Evolutionary conservation across 2,888 invertebrate species (phyloP).

Genomic region (Strigamia transsilvanica): DNA sequence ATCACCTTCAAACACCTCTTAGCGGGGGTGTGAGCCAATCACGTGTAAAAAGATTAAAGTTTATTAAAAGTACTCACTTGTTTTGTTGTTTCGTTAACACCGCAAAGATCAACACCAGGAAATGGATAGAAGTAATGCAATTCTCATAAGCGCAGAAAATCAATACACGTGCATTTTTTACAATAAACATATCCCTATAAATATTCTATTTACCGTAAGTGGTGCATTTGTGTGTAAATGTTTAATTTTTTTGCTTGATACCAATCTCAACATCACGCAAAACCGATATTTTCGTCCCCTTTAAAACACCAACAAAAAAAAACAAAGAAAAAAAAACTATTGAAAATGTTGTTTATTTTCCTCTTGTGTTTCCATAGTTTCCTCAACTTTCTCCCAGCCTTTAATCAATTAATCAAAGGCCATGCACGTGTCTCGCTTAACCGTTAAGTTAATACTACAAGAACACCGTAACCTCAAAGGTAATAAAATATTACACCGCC

Average conservation of each 20-base stretch:
- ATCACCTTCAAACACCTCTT: conserved; percentile 46
- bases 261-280: background rate
- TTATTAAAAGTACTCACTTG: background rate
- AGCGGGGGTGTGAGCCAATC: conserved; percentile 21
- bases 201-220: background rate
- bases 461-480: conserved; percentile 5
- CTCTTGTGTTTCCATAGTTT: conserved; percentile 18
- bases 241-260: background rate
- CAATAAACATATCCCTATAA: background rate
- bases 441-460: background rate
- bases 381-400: background rate
- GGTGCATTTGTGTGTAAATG: background rate
- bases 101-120: background rate
- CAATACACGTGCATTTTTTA: background rate
- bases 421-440: conserved; percentile 23
- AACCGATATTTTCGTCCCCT: background rate
- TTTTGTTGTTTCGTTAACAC: background rate
- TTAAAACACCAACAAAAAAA: background rate
- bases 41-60: background rate
- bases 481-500: background rate
- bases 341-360: conserved; percentile 9
- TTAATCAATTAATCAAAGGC: conserved; percentile 40
- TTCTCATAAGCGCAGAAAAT: background rate
- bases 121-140: background rate
- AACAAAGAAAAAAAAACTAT: background rate